Evolutionary conservation across 2,888 invertebrate species (phyloP), one percentile per base, ranked within the genome.

Genomic region (Tolmerus cingulatus): DNA sequence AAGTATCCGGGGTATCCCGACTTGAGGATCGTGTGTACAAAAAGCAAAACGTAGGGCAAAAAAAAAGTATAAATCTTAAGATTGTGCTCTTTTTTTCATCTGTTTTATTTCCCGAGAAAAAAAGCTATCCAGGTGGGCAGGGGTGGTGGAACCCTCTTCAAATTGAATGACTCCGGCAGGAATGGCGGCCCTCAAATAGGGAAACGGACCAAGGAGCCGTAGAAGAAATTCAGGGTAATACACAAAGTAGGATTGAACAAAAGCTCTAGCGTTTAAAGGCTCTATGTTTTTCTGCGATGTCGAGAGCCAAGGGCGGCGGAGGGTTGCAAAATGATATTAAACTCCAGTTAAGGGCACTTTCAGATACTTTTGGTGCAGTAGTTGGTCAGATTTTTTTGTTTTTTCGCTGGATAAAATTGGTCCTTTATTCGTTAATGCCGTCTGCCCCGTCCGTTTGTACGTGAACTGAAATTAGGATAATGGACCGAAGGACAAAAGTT

Each of bases 91-190:
- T 79, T 79, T 66, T 66, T 66, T 27, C 27, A 9, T 23, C 66
- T 66, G 66, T 66, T 79, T 79, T 79, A 79, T 79, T 79, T 79
- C 79, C 40, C 66, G 7, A 30, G 79, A 51, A 51, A 30, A 79
- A 79, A 79, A 79, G 79, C n/a, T 79, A 27, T 79, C 51, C 79
- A 79, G 79, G 79, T 79, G 30, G 79, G n/a, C 12, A 66, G 23
- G 66, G 66, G 9, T 12, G 27, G 66, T 27, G 23, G 30, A 55
- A 51, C 46, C 51, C 79, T 79, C 79, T 79, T 79, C 46, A 79
- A 79, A 79, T 79, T 79, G 79, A 79, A 79, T 79, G 79, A 79
- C 46, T 79, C 79, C 79, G n/a, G 7, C 55, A 27, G 51, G 79
- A 79, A 46, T 51, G 79, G 79, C 16, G 51, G 51, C 27, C 79